phyloP scores from a whole-genome alignment of 2,113 vertebrate genomes.

The Neolamprologus sp. region DNA sequence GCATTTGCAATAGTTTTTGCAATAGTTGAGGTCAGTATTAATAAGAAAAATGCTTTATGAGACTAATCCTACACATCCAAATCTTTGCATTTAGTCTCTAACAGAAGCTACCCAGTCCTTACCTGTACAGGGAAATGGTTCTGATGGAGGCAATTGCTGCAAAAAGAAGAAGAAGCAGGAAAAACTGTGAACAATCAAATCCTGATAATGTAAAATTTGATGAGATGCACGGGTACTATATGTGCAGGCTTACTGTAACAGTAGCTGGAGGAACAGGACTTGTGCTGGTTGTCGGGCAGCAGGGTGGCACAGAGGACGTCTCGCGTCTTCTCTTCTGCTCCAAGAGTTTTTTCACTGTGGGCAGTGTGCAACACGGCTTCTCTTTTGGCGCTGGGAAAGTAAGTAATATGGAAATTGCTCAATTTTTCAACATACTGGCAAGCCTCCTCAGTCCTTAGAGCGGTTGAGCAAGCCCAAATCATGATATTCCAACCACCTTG shows the following conservation, averaged over 20 bases:
- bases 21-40: not conserved
- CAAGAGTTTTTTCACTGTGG: slow-evolving; percentile 86
- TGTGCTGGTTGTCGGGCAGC: slow-evolving; percentile 26
- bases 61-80: not conserved
- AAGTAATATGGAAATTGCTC: not conserved
- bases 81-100: not conserved
- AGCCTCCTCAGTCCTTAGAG: not conserved
- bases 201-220: not conserved
- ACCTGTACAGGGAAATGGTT: slow-evolving; percentile 55
- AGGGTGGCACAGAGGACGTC: slow-evolving; percentile 49
- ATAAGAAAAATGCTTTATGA: not conserved
- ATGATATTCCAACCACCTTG: not conserved
- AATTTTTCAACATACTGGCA: not conserved
- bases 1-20: not conserved
- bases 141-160: slow-evolving; percentile 42
- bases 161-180: not conserved
- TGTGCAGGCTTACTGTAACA: slow-evolving; percentile 29
- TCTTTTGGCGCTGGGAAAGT: slow-evolving; percentile 68
- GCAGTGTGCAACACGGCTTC: slow-evolving; percentile 77
- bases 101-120: not conserved
- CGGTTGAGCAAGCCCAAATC: not conserved
- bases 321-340: slow-evolving; percentile 83
- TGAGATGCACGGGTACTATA: not conserved
- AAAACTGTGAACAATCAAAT: not conserved
- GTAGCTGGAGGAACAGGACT: slow-evolving; percentile 22